Conservation (phyloP, 2,797 vertebrate genomes). For the Pseudopleuronectes americanus region DNA sequence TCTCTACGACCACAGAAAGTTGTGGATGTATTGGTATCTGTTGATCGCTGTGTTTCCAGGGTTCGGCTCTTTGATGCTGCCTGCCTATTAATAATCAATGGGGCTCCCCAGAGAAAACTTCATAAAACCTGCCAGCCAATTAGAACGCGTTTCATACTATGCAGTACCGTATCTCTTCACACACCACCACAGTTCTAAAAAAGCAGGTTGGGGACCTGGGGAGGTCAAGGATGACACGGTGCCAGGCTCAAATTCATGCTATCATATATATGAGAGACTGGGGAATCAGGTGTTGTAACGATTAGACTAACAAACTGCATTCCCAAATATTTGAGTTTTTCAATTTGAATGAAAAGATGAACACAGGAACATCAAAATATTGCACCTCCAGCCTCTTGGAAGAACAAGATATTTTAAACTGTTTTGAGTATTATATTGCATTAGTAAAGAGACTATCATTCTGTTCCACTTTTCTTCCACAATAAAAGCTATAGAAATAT, state of each 20-base stretch:
- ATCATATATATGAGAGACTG: conserved; percentile 27
- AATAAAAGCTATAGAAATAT: no score
- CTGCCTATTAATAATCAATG: conserved; percentile 80
- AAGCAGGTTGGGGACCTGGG: conserved; percentile 33
- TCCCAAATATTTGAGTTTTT: neutral
- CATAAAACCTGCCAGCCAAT: conserved; percentile 77
- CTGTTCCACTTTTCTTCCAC: no score
- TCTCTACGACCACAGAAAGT: conserved; percentile 37
- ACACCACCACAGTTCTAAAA: conserved; percentile 50
- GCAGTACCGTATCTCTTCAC: conserved; percentile 51
- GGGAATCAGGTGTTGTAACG: conserved; percentile 12
- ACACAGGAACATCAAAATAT: neutral
- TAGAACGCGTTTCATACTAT: conserved; percentile 66
- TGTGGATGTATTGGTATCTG: conserved; percentile 46
- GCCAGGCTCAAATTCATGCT: conserved; percentile 35
- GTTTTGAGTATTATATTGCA: no score
- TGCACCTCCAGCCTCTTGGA: neutral
- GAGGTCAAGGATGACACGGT: conserved; percentile 60
- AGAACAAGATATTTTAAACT: no score
- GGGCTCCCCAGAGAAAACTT: conserved; percentile 64
- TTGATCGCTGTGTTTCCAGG: conserved; percentile 57
- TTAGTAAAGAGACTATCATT: no score
- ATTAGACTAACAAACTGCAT: conserved; percentile 2
- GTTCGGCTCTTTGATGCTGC: conserved; percentile 77
- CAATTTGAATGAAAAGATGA: neutral